Evolutionary conservation across 2,113 vertebrate genomes (phyloP).

Genomic region (Oceanites oceanicus): DNA sequence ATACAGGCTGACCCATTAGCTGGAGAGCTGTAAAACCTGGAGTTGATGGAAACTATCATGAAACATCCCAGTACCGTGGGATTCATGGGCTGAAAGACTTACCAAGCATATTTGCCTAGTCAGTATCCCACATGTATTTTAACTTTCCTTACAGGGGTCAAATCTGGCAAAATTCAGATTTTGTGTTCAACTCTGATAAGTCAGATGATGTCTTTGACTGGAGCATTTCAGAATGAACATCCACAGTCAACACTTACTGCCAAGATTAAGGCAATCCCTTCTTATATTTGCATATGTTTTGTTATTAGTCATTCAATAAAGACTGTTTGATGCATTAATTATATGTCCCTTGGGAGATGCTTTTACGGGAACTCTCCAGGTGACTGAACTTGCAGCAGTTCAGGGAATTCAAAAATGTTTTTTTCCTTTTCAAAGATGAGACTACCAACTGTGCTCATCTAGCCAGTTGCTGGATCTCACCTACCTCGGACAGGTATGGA

Average conservation of each 20-base stretch:
- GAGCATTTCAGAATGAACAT: not conserved
- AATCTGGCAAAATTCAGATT: not conserved
- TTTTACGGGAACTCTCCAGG: not conserved
- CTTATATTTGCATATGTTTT: not conserved
- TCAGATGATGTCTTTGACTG: not conserved
- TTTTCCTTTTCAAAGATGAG: not conserved
- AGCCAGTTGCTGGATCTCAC: not conserved
- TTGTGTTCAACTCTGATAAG: not conserved
- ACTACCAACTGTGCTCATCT: not conserved
- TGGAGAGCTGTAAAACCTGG: not conserved
- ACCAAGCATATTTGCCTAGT: not conserved
- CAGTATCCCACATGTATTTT: not conserved
- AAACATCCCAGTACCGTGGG: not conserved
- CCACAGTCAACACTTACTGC: not conserved
- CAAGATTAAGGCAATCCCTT: not conserved
- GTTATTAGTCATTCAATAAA: not conserved
- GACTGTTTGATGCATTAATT: not conserved
- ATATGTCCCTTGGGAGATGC: not conserved
- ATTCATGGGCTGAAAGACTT: not conserved
- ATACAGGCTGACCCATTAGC: not conserved
- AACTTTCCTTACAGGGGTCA: not conserved
- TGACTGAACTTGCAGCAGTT: not conserved
- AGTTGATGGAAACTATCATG: not conserved
- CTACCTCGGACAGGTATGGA: not conserved
- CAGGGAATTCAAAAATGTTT: not conserved